phyloP scores from a whole-genome alignment of 2,888 invertebrate species.

The Scelioninae gen. 1 region DNA sequence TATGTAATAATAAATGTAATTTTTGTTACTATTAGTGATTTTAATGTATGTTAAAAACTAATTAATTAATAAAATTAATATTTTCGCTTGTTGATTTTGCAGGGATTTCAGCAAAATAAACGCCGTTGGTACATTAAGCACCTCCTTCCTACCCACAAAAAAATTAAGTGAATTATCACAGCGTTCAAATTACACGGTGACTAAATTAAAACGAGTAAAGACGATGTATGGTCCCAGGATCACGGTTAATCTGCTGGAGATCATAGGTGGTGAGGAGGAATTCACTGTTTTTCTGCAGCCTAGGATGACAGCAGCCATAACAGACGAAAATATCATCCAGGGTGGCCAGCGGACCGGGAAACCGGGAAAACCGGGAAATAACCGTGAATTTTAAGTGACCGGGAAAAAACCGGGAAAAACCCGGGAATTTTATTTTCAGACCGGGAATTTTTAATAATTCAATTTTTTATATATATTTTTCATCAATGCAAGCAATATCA shows the following conservation, averaged over 20 bases:
- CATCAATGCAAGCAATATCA: no score
- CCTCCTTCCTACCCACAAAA: no score
- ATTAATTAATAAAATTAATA: background rate
- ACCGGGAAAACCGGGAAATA: conserved; percentile 36
- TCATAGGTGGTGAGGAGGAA: background rate
- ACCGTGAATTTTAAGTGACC: conserved; percentile 16
- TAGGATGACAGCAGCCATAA: background rate
- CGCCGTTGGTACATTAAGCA: no score
- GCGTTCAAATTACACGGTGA: no score
- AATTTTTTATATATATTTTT: no score
- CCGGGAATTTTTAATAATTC: no score
- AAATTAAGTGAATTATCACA: no score
- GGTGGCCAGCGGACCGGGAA: conserved; percentile 35
- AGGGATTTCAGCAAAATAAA: no score
- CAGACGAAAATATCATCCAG: conserved; percentile 1
- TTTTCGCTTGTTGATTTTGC: no score
- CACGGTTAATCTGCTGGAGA: background rate
- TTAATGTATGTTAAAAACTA: no score
- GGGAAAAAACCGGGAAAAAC: conserved; percentile 22
- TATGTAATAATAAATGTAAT: no score
- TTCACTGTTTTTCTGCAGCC: background rate
- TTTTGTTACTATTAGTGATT: no score
- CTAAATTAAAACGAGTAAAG: background rate
- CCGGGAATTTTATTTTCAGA: conserved; percentile 2
- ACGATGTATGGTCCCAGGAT: background rate